A percentile compares a stretch with the other conserved stretches of the same genome.
These are phyloP conservation scores for Eumaeus atala DNA, from an alignment of 1,140 invertebrate species.

Conservation along the genomic window DNA sequence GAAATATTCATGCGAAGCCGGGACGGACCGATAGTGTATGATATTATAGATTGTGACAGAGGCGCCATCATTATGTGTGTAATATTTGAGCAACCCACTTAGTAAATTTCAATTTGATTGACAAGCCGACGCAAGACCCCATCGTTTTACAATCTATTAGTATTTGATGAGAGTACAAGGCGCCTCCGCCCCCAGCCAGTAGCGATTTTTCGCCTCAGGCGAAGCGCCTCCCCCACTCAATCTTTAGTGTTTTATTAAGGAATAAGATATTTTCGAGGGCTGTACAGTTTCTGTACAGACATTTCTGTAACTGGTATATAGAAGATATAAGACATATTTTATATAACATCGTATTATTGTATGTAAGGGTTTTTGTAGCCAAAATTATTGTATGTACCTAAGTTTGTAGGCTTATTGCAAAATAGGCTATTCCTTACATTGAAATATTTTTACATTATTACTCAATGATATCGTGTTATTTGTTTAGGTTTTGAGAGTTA, in stretches of 20 bases:
- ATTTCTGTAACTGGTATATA: background rate
- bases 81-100: slow-evolving; percentile 1
- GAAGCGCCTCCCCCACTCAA: slow-evolving; percentile 5
- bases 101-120: slow-evolving; percentile 7
- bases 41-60: too few relatives aligned
- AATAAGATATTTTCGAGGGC: slow-evolving; percentile 14
- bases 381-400: too few relatives aligned
- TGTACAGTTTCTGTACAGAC: background rate
- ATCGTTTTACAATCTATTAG: slow-evolving; percentile 8
- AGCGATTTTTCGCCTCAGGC: slow-evolving; percentile 5
- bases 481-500: too few relatives aligned
- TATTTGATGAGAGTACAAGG: slow-evolving; percentile 6
- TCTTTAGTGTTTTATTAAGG: slow-evolving; percentile 13
- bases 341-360: too few relatives aligned
- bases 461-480: too few relatives aligned
- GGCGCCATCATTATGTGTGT: background rate
- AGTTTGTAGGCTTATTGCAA: too few relatives aligned
- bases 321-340: too few relatives aligned
- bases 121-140: slow-evolving; percentile 2
- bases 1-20: too few relatives aligned
- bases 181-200: background rate
- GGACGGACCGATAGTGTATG: too few relatives aligned
- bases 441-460: too few relatives aligned
- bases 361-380: too few relatives aligned
- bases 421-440: too few relatives aligned